These are phyloP conservation scores for Sebastes vulpes DNA, from an alignment of 2,797 vertebrate species.

Conservation along the genomic window DNA sequence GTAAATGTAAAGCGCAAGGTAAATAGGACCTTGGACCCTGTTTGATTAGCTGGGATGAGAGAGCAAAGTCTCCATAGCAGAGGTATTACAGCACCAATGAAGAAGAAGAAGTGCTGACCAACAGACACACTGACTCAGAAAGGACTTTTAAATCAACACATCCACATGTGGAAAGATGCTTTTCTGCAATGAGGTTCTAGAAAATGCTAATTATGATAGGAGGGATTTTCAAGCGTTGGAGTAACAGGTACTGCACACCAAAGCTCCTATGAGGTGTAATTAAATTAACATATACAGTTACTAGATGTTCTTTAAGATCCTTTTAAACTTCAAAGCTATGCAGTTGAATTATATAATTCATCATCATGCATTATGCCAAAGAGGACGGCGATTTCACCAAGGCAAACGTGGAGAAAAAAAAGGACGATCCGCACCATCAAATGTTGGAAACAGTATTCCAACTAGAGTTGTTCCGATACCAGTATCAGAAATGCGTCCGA, in stretches of 20 bases:
- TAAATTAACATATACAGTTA: neutral
- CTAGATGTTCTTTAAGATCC: neutral
- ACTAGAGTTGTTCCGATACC: too few relatives aligned
- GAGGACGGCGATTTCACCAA: too few relatives aligned
- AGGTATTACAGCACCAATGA: constrained; percentile 41
- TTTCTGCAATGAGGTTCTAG: neutral
- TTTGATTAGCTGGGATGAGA: constrained; percentile 76
- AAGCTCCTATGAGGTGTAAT: neutral
- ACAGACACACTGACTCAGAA: constrained; percentile 25
- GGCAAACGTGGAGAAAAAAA: too few relatives aligned
- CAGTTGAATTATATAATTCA: too few relatives aligned
- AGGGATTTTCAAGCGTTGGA: neutral
- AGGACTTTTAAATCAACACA: neutral
- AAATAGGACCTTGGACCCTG: constrained; percentile 83
- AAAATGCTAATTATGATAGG: neutral
- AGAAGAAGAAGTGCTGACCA: constrained; percentile 58
- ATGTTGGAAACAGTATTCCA: too few relatives aligned
- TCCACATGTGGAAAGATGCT: neutral
- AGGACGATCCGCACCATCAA: too few relatives aligned
- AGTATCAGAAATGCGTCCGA: too few relatives aligned
- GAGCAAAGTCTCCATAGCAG: constrained; percentile 74
- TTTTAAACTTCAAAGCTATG: neutral
- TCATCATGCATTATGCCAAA: too few relatives aligned
- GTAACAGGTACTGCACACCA: neutral
- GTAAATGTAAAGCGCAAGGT: constrained; percentile 62